Percentiles rank a stretch among this genome's conserved stretches.
These are phyloP conservation scores for Horisme vitalbata DNA, from an alignment of 2,888 invertebrate genomes.

Conservation along the genomic window DNA sequence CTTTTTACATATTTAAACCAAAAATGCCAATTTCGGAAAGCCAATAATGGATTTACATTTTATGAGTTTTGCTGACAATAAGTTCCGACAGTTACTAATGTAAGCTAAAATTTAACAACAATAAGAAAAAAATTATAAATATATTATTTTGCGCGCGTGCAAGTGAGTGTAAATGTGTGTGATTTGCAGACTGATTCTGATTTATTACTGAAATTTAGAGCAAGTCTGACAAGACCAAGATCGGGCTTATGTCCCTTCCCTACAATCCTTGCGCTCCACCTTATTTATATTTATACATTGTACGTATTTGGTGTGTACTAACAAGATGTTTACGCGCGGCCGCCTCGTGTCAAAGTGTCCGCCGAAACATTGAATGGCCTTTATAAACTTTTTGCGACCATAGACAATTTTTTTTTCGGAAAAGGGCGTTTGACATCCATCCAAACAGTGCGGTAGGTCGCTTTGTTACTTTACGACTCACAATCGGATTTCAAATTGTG, in stretches of 20 bases:
- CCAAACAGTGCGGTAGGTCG: conserved; percentile 46
- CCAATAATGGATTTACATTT: too few relatives aligned
- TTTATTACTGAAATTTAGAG: too few relatives aligned
- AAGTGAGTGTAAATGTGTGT: too few relatives aligned
- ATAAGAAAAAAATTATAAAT: too few relatives aligned
- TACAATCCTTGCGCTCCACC: conserved; percentile 43
- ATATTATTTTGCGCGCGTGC: too few relatives aligned
- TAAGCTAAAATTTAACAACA: too few relatives aligned
- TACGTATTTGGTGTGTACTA: conserved; percentile 74
- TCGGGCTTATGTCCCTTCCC: conserved; percentile 21
- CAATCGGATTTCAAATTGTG: conserved; percentile 39
- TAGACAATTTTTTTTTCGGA: conserved; percentile 53
- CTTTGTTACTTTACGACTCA: conserved; percentile 38
- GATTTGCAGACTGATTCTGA: too few relatives aligned
- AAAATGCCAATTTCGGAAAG: too few relatives aligned
- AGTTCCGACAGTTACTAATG: too few relatives aligned
- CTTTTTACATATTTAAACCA: too few relatives aligned
- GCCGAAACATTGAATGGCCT: conserved; percentile 53
- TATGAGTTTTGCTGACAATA: too few relatives aligned
- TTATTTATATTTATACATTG: conserved; percentile 76
- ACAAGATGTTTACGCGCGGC: conserved; percentile 70
- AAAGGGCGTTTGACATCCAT: conserved; percentile 33
- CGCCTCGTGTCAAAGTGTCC: conserved; percentile 58
- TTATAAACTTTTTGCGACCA: conserved; percentile 42
- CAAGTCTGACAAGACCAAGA: background rate